Evolutionary conservation across 2,113 vertebrate genomes (phyloP).

Genomic region (Tachysurus fulvidraco): DNA sequence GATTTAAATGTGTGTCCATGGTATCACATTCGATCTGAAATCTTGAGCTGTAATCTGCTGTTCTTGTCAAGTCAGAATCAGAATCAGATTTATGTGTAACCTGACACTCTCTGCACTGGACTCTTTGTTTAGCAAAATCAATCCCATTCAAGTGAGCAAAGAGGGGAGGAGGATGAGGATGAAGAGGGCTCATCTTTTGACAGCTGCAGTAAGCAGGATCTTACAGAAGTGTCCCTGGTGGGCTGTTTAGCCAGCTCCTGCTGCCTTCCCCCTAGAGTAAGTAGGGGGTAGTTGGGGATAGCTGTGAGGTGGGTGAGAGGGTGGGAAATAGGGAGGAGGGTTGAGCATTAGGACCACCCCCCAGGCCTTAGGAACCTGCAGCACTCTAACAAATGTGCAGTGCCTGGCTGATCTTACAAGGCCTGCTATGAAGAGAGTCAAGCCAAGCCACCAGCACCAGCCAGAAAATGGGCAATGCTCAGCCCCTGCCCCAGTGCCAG

Average conservation of each 20-base stretch:
- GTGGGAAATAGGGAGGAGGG: constrained; percentile 55
- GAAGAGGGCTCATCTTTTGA: constrained; percentile 36
- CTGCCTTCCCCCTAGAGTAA: constrained; percentile 58
- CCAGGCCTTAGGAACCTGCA: constrained; percentile 43
- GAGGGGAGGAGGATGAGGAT: constrained; percentile 24
- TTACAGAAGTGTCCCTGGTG: constrained; percentile 61
- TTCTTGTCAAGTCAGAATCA: neutral
- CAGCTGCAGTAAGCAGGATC: constrained; percentile 14
- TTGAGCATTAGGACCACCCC: constrained; percentile 45
- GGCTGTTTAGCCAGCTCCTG: constrained; percentile 60
- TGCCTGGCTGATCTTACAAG: constrained; percentile 80
- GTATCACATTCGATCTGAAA: constrained; percentile 5
- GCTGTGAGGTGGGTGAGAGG: constrained; percentile 58
- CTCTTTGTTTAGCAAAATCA: constrained; percentile 74
- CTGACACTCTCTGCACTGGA: constrained; percentile 52
- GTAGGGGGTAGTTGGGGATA: constrained; percentile 49
- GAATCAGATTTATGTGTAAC: constrained; percentile 56
- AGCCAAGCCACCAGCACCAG: constrained; percentile 65
- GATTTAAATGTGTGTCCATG: neutral
- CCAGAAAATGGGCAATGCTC: constrained; percentile 77
- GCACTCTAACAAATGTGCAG: constrained; percentile 81
- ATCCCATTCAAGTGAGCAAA: constrained; percentile 67
- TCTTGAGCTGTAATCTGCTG: neutral
- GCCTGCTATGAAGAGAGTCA: constrained; percentile 74
- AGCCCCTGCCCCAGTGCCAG: constrained; percentile 65